Percentiles rank a stretch among this genome's conserved stretches.
phyloP scores from a whole-genome alignment of 1,140 invertebrate species.

The Cepaea nemoralis region DNA sequence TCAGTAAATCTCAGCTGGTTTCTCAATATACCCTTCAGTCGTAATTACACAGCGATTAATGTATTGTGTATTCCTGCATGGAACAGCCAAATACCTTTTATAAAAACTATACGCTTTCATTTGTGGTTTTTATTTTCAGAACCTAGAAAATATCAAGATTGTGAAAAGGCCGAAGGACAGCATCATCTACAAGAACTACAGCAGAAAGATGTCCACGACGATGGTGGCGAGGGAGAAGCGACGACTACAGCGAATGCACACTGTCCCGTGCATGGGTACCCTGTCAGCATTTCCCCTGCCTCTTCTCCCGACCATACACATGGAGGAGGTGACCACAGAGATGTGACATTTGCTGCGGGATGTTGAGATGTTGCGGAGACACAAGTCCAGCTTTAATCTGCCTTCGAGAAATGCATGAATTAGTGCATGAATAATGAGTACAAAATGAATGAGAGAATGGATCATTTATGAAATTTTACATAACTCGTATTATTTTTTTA shows the following conservation, averaged over 20 bases:
- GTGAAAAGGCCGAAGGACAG: constrained; percentile 67
- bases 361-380: too few relatives aligned
- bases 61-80: too few relatives aligned
- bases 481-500: too few relatives aligned
- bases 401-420: too few relatives aligned
- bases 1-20: too few relatives aligned
- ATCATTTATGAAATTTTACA: too few relatives aligned
- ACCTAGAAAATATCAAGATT: constrained; percentile 63
- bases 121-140: constrained; percentile 38
- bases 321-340: constrained; percentile 53
- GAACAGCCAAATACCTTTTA: too few relatives aligned
- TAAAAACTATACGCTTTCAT: not conserved
- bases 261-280: constrained; percentile 56
- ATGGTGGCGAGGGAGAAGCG: constrained; percentile 66
- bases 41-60: too few relatives aligned
- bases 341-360: constrained; percentile 53
- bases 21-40: too few relatives aligned
- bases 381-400: too few relatives aligned
- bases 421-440: too few relatives aligned
- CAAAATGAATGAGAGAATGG: too few relatives aligned
- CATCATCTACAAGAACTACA: constrained; percentile 69
- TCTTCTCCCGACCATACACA: constrained; percentile 49
- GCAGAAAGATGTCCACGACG: constrained; percentile 61
- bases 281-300: constrained; percentile 51
- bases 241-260: constrained; percentile 62